These are phyloP conservation scores for Himalopsyche phryganea DNA, from an alignment of 1,140 invertebrate genomes.

Conservation along the genomic window DNA sequence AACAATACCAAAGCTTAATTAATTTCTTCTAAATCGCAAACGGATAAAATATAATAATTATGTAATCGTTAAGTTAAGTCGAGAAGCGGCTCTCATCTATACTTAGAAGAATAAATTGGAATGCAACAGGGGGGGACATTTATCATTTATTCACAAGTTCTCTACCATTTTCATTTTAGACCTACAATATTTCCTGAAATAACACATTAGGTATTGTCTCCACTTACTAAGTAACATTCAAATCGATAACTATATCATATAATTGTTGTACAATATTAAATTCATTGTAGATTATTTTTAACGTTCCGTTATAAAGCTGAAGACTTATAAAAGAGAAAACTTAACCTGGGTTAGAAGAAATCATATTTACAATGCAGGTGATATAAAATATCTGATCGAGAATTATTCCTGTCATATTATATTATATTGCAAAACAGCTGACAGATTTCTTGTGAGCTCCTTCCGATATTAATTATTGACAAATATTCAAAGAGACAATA, in stretches of 20 bases:
- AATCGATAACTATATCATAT: constrained; percentile 10
- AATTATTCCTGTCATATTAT: too few species aligned
- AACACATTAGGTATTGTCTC: constrained; percentile 32
- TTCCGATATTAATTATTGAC: too few species aligned
- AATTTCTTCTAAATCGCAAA: constrained; percentile 1
- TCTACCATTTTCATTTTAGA: constrained; percentile 24
- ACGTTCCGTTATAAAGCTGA: background rate
- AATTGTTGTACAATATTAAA: constrained; percentile 1
- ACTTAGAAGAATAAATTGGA: constrained; percentile 30
- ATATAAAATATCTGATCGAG: too few species aligned
- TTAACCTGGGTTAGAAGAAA: too few species aligned
- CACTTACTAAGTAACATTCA: constrained; percentile 20
- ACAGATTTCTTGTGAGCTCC: too few species aligned
- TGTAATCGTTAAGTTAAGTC: constrained; percentile 12
- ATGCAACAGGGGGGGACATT: constrained; percentile 27
- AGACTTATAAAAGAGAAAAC: background rate
- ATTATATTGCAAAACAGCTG: too few species aligned
- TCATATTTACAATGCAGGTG: too few species aligned
- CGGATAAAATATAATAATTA: constrained; percentile 4
- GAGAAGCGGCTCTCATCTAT: constrained; percentile 11
- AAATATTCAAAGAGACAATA: too few species aligned
- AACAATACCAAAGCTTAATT: background rate
- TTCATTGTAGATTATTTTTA: background rate
- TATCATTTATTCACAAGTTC: constrained; percentile 30
- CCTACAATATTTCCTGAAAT: constrained; percentile 13